Evolutionary conservation across 2,888 invertebrate species (phyloP), one percentile per base, ranked within the genome.

Genomic region (Pseudanteris insignis): DNA sequence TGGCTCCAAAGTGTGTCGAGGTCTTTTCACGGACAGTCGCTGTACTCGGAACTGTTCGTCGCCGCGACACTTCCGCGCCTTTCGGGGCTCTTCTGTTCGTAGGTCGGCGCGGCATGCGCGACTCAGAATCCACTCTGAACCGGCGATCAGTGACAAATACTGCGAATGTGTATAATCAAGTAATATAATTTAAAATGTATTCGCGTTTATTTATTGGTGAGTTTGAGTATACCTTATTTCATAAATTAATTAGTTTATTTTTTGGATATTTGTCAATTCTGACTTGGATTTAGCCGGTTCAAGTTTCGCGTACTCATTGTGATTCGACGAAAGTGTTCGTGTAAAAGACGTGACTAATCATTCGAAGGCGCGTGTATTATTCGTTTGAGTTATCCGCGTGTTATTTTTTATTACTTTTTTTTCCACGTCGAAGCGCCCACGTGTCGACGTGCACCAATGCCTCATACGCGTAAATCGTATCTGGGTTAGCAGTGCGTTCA

Each of bases 1-100:
- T 65, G 58, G 67, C 64, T 64, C 68, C 69, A 73, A 79, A 79
- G 79, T 79, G 71, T 79, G 79, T 79, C 79, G 79, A 79, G 79
- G 79, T 78, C 79, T 79, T 78, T 77, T 77, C 79, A 77, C 76
- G 78, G 78, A 72, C 76, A 77, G 78, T 74, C 71, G 65, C 68
- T 66, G 71, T 69, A 68, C 67, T 69, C 67, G 70, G 60, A 58
- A 57, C 58, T 55, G 64, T 55, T 54, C 36, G 59, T 53, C 46
- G 48, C 15, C 58, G 59, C 62, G 54, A 62, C 53, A 62, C 53
- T 65, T 65, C 65, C 65, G 65, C 51, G 47, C 48, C 34, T 62
- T 51, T 61, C 30, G 57, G 57, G 25, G 30, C 41, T 26, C 13
- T 25, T 58, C 50, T 46, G 44, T 32, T 30, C 30, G 37, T 43